Evolutionary conservation across 2,797 vertebrate species (phyloP).

Genomic region (Eidolon dupreanum): DNA sequence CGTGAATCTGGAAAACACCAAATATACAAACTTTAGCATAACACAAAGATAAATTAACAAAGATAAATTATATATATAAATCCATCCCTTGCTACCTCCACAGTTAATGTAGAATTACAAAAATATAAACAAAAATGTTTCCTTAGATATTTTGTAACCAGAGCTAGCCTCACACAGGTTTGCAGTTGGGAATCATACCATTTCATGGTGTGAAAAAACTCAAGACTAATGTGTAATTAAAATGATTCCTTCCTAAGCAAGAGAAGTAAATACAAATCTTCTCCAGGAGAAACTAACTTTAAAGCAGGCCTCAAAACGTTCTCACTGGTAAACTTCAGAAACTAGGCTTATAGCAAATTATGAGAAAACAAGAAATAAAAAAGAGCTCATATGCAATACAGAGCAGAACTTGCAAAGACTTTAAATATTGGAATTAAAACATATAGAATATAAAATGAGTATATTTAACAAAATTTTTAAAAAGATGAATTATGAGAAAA

Average conservation of each 20-base stretch:
- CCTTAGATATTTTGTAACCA: background rate
- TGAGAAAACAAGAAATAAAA: background rate
- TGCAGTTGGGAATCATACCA: background rate
- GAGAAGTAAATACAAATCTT: background rate
- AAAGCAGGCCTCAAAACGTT: background rate
- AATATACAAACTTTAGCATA: background rate
- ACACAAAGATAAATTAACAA: background rate
- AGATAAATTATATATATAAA: background rate
- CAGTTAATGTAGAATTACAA: background rate
- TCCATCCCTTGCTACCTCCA: background rate
- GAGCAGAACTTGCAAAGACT: background rate
- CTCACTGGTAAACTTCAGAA: background rate
- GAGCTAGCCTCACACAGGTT: background rate
- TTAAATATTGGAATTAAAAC: background rate
- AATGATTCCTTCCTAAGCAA: background rate
- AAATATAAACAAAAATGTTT: background rate
- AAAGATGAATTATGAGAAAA: background rate
- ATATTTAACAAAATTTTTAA: background rate
- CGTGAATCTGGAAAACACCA: background rate
- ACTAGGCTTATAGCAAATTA: background rate
- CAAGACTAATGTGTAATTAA: background rate
- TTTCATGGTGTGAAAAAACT: background rate
- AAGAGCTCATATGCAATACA: background rate
- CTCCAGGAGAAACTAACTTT: background rate
- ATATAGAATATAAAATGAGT: background rate